Percentiles rank a stretch among this genome's conserved stretches.
Evolutionary conservation across 2,888 invertebrate genomes (phyloP).

Genomic region (Nymphalis polychloros): DNA sequence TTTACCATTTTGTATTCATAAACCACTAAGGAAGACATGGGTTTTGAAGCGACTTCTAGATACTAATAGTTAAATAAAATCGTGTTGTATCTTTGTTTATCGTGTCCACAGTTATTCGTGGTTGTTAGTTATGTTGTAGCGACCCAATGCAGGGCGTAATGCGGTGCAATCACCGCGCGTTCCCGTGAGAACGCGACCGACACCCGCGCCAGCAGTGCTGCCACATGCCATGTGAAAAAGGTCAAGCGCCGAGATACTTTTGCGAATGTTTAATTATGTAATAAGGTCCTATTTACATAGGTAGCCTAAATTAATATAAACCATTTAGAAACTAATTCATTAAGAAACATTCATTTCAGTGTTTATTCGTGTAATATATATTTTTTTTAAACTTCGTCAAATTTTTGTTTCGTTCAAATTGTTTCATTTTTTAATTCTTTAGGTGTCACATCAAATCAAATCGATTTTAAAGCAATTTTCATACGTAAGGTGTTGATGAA

Average conservation of each 20-base stretch:
- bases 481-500: too few species aligned
- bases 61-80: constrained; percentile 7
- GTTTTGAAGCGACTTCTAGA: neutral
- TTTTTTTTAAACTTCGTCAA: too few species aligned
- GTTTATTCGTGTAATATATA: too few species aligned
- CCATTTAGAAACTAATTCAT: too few species aligned
- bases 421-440: too few species aligned
- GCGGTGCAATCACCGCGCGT: constrained; percentile 73
- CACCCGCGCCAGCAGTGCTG: constrained; percentile 42
- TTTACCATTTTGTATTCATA: too few species aligned
- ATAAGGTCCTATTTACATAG: constrained; percentile 1
- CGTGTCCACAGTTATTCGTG: constrained; percentile 34
- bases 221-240: constrained; percentile 59
- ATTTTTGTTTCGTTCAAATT: too few species aligned
- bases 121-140: constrained; percentile 44
- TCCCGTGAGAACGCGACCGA: constrained; percentile 77
- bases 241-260: constrained; percentile 53
- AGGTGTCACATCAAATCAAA: too few species aligned
- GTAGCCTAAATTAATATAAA: neutral
- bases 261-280: constrained; percentile 36
- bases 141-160: constrained; percentile 69
- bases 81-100: constrained; percentile 26
- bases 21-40: neutral
- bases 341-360: too few species aligned
- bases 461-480: too few species aligned